A percentile compares a stretch with the other conserved stretches of the same genome.
Conservation (phyloP, 1,140 invertebrate genomes). For the Trachymyrmex septentrionalis region DNA sequence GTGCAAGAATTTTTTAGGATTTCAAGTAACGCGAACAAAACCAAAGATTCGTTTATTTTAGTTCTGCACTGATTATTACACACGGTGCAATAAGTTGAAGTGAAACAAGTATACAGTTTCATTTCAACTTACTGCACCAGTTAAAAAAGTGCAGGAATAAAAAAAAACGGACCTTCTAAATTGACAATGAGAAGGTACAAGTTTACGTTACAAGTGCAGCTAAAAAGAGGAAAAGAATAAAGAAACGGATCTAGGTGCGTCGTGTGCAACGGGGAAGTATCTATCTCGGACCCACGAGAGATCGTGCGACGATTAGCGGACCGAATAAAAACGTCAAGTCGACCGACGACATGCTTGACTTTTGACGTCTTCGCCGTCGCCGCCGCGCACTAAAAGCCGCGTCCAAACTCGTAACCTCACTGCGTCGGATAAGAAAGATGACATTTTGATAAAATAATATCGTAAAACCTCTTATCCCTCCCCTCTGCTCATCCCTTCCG, state of each 20-base stretch:
- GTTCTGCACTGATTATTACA: no score
- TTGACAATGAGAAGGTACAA: background rate
- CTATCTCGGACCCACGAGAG: constrained; percentile 11
- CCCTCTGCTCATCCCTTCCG: no score
- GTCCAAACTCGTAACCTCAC: constrained; percentile 17
- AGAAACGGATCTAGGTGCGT: background rate
- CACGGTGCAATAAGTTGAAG: no score
- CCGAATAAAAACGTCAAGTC: constrained; percentile 45
- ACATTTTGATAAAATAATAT: background rate
- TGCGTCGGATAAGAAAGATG: background rate
- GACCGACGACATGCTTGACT: constrained; percentile 9
- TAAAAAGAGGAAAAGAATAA: constrained; percentile 7
- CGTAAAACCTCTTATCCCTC: background rate
- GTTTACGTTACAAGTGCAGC: background rate
- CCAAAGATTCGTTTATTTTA: no score
- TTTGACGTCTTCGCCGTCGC: constrained; percentile 26
- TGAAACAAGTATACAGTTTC: no score
- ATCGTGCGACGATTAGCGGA: constrained; percentile 33
- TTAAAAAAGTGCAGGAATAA: no score
- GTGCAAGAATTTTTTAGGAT: no score
- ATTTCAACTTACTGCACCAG: no score
- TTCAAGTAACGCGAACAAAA: no score
- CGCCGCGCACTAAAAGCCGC: background rate
- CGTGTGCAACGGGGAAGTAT: background rate
- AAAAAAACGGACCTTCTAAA: background rate